phyloP scores from a whole-genome alignment of 2,888 invertebrate genomes.

The Diadegma fenestrale region DNA sequence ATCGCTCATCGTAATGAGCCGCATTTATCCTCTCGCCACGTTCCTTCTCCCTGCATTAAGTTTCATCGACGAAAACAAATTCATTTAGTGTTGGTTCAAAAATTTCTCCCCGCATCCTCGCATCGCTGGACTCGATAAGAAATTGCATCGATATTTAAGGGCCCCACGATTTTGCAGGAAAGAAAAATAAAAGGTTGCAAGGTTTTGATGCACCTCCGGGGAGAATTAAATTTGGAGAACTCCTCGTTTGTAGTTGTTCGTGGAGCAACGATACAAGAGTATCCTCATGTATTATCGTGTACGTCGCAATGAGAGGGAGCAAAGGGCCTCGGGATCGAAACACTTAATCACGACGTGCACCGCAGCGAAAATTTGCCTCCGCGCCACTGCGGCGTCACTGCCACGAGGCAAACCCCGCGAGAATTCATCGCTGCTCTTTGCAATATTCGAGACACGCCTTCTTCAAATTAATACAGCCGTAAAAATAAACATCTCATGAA shows the following conservation, averaged over 20 bases:
- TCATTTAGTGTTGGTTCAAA: constrained; percentile 32
- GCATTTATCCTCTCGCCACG: constrained; percentile 45
- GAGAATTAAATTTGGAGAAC: constrained; percentile 16
- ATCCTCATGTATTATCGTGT: constrained; percentile 18
- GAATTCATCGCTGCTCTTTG: constrained; percentile 41
- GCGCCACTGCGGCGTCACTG: background rate
- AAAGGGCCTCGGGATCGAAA: constrained; percentile 34
- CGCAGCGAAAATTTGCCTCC: constrained; percentile 34
- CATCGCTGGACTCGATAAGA: background rate
- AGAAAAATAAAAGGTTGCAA: constrained; percentile 1
- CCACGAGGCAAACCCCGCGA: background rate
- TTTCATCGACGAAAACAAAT: constrained; percentile 49
- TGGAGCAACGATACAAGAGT: constrained; percentile 8
- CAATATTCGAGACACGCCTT: constrained; percentile 64
- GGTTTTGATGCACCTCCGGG: background rate
- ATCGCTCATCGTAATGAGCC: constrained; percentile 55
- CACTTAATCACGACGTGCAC: constrained; percentile 48
- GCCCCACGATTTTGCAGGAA: constrained; percentile 16
- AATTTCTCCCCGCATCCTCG: background rate
- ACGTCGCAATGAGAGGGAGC: constrained; percentile 31
- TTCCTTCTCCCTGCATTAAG: constrained; percentile 7
- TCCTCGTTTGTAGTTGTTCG: constrained; percentile 9
- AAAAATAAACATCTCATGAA: constrained; percentile 73
- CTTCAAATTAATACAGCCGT: constrained; percentile 79
- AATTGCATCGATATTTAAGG: constrained; percentile 26